Base-by-base conservation (phyloP, 2,113 vertebrate genomes). In the Neogale vison region DNA sequence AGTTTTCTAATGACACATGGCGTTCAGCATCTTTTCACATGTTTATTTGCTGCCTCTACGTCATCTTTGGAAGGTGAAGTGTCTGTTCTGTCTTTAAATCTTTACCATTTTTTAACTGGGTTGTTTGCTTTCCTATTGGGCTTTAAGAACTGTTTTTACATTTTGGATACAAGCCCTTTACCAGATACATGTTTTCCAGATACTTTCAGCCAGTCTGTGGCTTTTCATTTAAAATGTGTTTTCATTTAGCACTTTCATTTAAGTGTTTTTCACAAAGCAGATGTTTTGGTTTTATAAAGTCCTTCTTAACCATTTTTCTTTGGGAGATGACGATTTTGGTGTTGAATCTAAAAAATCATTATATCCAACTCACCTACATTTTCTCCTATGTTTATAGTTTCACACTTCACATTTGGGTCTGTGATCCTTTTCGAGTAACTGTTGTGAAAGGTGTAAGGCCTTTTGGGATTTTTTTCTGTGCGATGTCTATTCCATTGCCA, bases 111-210 rank as follows among this genome's bases (percentile, higher is more conserved):
- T 96, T 88, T 20, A 47, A 52, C 72, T 71, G 36, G 31, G 11
- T 45, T 74, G 47, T 95, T 95, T 95, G 47, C 29, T 77, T 93
- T 92, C 42, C 72, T 95, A 42, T 72, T 87, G 61, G 83, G 24
- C 34, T 65, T 93, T 47, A 77, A 84, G 74, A 88, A 10, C 93
- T 69, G 93, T 96, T 72, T 61, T 57, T 57, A 11, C 82, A 90
- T 47, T 93, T 82, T 87, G 20, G 26, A 26, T 79, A 52, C 5
- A 90, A 36, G 26, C 71, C 45, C 3, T 59, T 92, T 96, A 72
- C 7, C 6, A 52, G 59, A 31, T 87, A 29, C 18, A 14, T 47
- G 20, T 72, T 94, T 94, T 93, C 61, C 47, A 79, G 20, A 63
- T 95, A 45, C 55, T 87, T 86, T 87, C 50, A 77, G 2, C 29